Base-by-base conservation (phyloP, 2,113 vertebrate species). In the Elanus axillaris region DNA sequence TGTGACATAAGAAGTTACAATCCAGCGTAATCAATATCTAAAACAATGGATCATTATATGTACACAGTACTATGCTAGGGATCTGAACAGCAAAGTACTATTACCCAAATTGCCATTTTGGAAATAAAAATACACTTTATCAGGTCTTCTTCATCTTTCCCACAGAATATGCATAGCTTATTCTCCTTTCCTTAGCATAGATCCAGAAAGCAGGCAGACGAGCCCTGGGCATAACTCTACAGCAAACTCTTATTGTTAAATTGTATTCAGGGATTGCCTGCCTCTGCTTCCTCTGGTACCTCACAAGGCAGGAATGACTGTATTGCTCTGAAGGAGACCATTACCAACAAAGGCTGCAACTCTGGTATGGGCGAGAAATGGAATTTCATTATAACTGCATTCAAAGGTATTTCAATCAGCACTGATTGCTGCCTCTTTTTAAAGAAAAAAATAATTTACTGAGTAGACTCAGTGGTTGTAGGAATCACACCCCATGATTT, bases 321-420 rank as follows among this genome's bases (percentile, higher is more conserved):
- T 92, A 94, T 86, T 91, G 58, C 90, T 88, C 93, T 69, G 91
- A 97, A 95, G 86, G 96, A 97, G 94, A 96, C 95, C 94, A 95
- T 98, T 97, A 97, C 93, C 94, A 96, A 97, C 96, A 97, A 98
- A 95, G 97, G 95, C 94, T 97, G 89, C 94, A 95, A 52, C 89
- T 82, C 96, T 93, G 97, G 66, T 91, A 94, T 87, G 88, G 92
- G 90, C 1, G 26, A 98, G 94, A 98, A 97, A 96, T 96, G 86
- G 96, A 96, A 97, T 95, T 95, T 97, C 98, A 98, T 98, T 98
- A 98, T 74, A 90, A 94, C 93, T 92, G 86, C 96, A 98, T 98
- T 98, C 97, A 98, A 96, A 97, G 96, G 96, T 97, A 97, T 98
- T 98, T 98, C 98, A 98, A 98, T 98, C 95, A 97, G 83, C 52